Conservation (phyloP, 2,113 vertebrate genomes). For the Macrotis lagotis region DNA sequence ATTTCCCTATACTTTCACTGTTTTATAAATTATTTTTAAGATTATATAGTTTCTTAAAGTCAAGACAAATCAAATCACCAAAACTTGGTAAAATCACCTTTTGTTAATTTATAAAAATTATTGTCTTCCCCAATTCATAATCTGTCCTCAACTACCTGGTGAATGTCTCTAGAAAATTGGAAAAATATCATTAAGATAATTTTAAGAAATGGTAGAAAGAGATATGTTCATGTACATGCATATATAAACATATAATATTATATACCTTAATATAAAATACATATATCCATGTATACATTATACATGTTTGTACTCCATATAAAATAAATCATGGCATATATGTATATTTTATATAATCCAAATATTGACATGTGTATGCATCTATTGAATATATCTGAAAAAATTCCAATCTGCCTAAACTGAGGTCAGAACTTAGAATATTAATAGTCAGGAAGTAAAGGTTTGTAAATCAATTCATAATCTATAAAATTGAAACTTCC, state of each 20-base stretch:
- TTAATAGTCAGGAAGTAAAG: neutral
- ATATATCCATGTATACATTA: neutral
- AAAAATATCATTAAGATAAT: neutral
- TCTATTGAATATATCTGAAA: neutral
- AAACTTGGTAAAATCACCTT: too few relatives aligned
- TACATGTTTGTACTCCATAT: neutral
- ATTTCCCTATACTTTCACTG: too few relatives aligned
- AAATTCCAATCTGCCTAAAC: neutral
- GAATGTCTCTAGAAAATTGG: neutral
- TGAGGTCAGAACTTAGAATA: neutral
- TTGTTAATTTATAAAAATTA: neutral
- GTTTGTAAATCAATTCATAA: neutral
- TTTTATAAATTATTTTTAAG: too few relatives aligned
- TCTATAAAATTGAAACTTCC: neutral
- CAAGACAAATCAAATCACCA: too few relatives aligned
- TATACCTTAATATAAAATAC: too few relatives aligned
- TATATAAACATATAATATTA: neutral
- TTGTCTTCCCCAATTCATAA: neutral
- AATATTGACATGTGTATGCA: neutral
- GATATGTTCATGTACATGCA: neutral
- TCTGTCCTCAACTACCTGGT: neutral
- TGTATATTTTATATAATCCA: neutral
- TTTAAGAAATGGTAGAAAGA: neutral
- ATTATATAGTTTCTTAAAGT: too few relatives aligned
- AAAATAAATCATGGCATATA: neutral